Conservation (phyloP, 2,888 invertebrate genomes). For the Zaprionus bogoriensis region DNA sequence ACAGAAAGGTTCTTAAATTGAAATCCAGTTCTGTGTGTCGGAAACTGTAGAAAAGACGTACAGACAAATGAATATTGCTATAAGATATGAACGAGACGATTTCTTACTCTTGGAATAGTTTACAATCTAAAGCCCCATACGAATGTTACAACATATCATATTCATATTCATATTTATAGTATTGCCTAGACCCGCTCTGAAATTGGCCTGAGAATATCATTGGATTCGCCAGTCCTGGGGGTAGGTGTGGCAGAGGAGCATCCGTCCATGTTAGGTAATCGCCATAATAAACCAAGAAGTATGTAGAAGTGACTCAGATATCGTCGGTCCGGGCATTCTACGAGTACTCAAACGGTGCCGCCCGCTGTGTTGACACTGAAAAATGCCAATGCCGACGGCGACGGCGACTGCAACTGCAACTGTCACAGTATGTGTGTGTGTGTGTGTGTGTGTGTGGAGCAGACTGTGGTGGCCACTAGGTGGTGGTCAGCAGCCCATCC, state of each 20-base stretch:
- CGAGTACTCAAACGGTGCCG: slow-evolving; percentile 62
- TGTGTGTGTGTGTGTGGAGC: neutral
- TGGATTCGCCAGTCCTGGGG: too few relatives aligned
- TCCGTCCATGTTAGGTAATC: slow-evolving; percentile 52
- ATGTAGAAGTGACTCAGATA: slow-evolving; percentile 57
- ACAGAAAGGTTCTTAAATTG: too few relatives aligned
- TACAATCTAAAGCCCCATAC: too few relatives aligned
- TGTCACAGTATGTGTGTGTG: slow-evolving; percentile 4
- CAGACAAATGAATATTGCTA: too few relatives aligned
- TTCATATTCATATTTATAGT: neutral
- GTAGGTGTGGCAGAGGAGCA: neutral
- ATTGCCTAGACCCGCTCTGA: neutral
- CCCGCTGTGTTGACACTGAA: slow-evolving; percentile 75
- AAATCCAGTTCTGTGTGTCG: too few relatives aligned
- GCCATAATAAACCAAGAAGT: slow-evolving; percentile 57
- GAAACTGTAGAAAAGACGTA: too few relatives aligned
- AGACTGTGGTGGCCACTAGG: slow-evolving; percentile 14
- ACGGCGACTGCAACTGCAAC: slow-evolving; percentile 20
- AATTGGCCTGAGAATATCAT: neutral
- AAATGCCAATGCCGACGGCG: slow-evolving; percentile 53
- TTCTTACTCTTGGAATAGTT: neutral
- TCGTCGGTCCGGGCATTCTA: slow-evolving; percentile 33
- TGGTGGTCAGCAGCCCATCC: slow-evolving; percentile 3
- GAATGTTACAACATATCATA: neutral
- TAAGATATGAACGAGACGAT: too few relatives aligned